phyloP scores from a whole-genome alignment of 2,888 invertebrate species.

The Melangyna quadrimaculata region DNA sequence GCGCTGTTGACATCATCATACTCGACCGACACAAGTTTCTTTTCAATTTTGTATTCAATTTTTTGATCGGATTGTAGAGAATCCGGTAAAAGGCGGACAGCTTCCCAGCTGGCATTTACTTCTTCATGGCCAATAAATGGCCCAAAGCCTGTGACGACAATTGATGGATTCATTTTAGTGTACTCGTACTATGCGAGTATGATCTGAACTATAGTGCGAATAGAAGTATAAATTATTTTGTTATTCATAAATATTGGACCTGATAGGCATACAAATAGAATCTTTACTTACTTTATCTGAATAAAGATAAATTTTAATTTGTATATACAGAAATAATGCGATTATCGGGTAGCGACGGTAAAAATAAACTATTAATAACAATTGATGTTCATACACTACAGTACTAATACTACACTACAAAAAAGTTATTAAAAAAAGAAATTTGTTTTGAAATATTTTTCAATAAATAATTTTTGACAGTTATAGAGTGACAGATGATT shows the following conservation, averaged over 20 bases:
- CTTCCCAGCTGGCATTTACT: slow-evolving; percentile 90
- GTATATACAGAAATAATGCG: neutral
- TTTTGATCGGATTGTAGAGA: slow-evolving; percentile 75
- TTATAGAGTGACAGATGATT: neutral
- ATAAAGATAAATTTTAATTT: neutral
- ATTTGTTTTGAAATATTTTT: neutral
- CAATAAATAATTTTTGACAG: neutral
- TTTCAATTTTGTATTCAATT: slow-evolving; percentile 82
- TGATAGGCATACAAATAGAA: neutral
- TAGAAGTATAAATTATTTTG: neutral
- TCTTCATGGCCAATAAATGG: slow-evolving; percentile 85
- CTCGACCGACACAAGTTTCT: slow-evolving; percentile 84
- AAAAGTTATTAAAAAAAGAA: neutral
- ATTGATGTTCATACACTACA: neutral
- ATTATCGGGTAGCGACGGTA: neutral
- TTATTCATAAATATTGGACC: neutral
- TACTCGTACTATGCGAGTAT: neutral
- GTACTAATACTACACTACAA: neutral
- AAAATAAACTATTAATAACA: neutral
- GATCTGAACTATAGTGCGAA: too few species aligned
- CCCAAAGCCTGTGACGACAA: slow-evolving; percentile 88
- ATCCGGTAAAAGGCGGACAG: slow-evolving; percentile 84
- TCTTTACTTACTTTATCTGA: neutral
- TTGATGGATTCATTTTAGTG: slow-evolving; percentile 30
- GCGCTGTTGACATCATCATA: slow-evolving; percentile 85